Base-by-base conservation (phyloP, 2,113 vertebrate species). In the Pipra filicauda region DNA sequence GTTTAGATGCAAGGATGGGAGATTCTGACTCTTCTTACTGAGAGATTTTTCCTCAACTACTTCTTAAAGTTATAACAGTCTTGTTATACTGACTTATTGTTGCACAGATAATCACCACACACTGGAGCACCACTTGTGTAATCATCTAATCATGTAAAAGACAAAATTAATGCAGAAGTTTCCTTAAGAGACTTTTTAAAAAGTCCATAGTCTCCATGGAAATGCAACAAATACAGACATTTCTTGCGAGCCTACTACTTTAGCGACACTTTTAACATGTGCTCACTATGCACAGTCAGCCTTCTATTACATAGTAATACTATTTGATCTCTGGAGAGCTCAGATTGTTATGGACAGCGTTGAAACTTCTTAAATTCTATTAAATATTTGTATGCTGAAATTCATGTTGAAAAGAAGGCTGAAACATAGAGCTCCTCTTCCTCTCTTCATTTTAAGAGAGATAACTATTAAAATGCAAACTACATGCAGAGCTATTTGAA, bases 391-490 rank as follows among this genome's bases (percentile, higher is more conserved):
- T 31, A 51, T 57, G 46, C 41, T 37, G 41, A 92, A 83, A 76
- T 86, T 79, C 26, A 26, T 37, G 83, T 85, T 1, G 2, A 85
- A 1, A 1, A 91, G 51, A 66, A 90, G 30, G 19, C 57, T 95
- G 73, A 17, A 96, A 91, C n/a, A 28, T 18, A 77, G 21, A 72
- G 5, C 17, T 74, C 17, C 30, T 67, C 77, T 48, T 95, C 79
- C 65, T 70, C 19, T 83, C 83, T 82, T 49, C 57, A 85, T 43
- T 69, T 66, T 74, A 83, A 82, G 44, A 88, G 39, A 88, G 15
- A 48, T 23, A 84, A 76, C 55, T 73, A 94, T 83, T 95, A 69
- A 96, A 97, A 89, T 80, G 43, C 12, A 94, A 96, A 91, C 64
- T 64, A 82, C 41, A 80, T 30, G 23, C 51, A 54, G 27, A 74